Base-by-base conservation (phyloP, 2,113 vertebrate species). In the Manacus vitellinus region DNA sequence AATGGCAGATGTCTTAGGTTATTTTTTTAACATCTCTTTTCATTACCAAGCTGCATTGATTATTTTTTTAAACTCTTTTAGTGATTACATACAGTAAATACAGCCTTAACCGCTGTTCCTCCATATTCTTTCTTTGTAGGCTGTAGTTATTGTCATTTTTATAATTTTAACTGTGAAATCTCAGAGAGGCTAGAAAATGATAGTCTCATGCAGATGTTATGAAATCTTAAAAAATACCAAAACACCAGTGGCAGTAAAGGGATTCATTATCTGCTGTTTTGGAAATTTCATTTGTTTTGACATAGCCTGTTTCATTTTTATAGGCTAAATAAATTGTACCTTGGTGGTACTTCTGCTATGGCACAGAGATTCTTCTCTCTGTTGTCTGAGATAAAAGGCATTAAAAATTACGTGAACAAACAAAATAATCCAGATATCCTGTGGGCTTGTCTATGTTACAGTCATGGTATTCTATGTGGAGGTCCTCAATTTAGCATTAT, bases 291-390 rank as follows among this genome's bases (percentile, higher is more conserved):
- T 63, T 46, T 54, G 22, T 86, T 93, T 82, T 70, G 19, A 30
- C 10, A 37, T 22, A 67, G 22, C 71, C 37, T 77, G 33, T 37
- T 92, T 54, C 87, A 49, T 97, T 95, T 96, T 90, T 89, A 88
- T 83, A 97, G 97, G n/a, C 35, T 68, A 21, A 65, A 44, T 31
- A 65, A 31, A 23, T 44, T 44, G 28, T 41, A 65, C 62, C 28
- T 44, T 10, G 28, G 41, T 21, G 20, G 14, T 31, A 16, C 30
- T 28, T 49, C 44, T 71, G 33, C 43, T 71, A 4, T 81, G 65
- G 37, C 63, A 83, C 8, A 73, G 33, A 51, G 7, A 6, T 41
- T 33, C 39, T 51, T 55, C 44, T 31, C 2, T 62, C 11, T 47
- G 31, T 41, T 52, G 49, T 10, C 8, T 55, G 59, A 24, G 51